Base-by-base conservation (phyloP, 1,140 invertebrate genomes). In the Cydia amplana region DNA sequence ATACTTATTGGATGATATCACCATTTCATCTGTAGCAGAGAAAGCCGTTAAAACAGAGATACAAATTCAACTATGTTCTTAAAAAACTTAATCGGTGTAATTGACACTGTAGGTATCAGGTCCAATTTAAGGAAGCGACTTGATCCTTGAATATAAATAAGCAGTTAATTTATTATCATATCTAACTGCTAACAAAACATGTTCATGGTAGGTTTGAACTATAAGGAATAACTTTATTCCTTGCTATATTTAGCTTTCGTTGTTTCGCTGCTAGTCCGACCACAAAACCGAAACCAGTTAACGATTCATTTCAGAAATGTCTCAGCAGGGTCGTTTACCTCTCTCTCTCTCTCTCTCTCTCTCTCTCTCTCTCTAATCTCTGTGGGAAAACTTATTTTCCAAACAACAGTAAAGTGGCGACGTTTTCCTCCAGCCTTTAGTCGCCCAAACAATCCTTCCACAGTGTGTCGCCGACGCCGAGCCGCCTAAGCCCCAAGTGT, bases 1-100 rank as follows among this genome's bases (percentile, higher is more conserved):
- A 90, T 98, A 97, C 87, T 97, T 97, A 60, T 93, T 93, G 75
- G 96, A 96, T 4, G 95, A 95, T 85, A 97, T 96, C 83, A 97
- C 95, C 95, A 98, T 97, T 84, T 96, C 96, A 87, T 95, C 96
- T 96, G 94, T 79, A 83, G 74, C 80, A 16, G 77, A 76, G 18
- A 23, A 23, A 23, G n/a, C 20, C 18, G 49, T 51, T 14, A 46
- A 46, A 14, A 16, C 12, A 16, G 43, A 16, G 43, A 46, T 0
- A 16, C 12, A 46, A 46, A 46, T 14, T 12, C 0, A 14, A 16
- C 43, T 4, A 12, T 16, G 43, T 46, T 16, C 9, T 28, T 28
- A 28, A 28, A 28, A 28, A 1, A 28, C 28, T 28, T 4, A 28
- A 28, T 28, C 4, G 28, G 28, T 28, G 28, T 28, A 1, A 28